Percentiles rank a stretch among this genome's conserved stretches.
These are phyloP conservation scores for Varecia variegata DNA, from an alignment of 2,797 vertebrate species.

Conservation along the genomic window DNA sequence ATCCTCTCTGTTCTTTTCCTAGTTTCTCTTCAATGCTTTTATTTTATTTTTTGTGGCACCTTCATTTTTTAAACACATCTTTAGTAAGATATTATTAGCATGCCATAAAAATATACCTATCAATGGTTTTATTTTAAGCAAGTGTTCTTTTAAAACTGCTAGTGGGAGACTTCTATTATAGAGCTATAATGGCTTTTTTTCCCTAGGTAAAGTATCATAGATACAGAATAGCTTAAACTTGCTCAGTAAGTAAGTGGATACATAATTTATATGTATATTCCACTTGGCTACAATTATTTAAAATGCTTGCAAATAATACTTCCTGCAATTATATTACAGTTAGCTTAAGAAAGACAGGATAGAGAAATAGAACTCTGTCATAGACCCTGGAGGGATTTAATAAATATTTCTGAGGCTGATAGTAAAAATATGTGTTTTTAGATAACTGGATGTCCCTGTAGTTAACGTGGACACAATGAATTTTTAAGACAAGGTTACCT, in stretches of 20 bases:
- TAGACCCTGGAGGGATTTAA: not conserved
- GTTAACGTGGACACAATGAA: not conserved
- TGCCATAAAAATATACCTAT: not conserved
- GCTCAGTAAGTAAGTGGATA: not conserved
- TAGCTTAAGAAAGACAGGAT: not conserved
- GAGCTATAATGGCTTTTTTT: not conserved
- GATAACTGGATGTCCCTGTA: constrained; percentile 7
- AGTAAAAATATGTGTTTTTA: constrained; percentile 26
- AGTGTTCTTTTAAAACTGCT: not conserved
- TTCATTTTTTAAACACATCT: not conserved
- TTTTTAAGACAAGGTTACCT: not conserved
- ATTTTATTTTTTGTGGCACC: not conserved
- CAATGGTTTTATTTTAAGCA: not conserved
- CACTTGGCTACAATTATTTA: not conserved
- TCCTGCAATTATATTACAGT: not conserved
- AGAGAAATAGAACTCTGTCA: not conserved
- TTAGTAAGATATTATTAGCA: not conserved
- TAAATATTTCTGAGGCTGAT: not conserved
- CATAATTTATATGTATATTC: not conserved
- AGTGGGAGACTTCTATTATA: not conserved
- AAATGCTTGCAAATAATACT: constrained; percentile 18
- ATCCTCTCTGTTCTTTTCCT: not conserved
- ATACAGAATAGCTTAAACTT: not conserved
- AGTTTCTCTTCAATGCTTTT: constrained; percentile 1
- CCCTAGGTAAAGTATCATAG: not conserved